These are phyloP conservation scores for Condylura cristata DNA, from an alignment of 2,113 vertebrate species.

Conservation along the genomic window DNA sequence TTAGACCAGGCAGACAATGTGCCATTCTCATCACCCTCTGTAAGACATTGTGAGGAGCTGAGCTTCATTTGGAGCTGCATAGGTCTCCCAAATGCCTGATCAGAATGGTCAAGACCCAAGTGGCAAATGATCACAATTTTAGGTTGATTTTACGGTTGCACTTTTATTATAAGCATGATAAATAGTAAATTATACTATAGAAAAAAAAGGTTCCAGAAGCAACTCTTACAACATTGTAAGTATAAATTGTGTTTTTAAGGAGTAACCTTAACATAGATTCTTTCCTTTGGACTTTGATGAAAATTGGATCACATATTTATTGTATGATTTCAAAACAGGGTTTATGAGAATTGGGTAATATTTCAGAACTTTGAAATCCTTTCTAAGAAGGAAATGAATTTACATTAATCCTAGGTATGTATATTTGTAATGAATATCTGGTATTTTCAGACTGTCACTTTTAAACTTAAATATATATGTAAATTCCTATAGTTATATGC, in stretches of 20 bases:
- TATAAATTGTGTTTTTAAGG: background rate
- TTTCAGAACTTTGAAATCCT: background rate
- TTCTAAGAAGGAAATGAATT: slow-evolving; percentile 31
- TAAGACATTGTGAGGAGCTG: slow-evolving; percentile 64
- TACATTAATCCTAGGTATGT: background rate
- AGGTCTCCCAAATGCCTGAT: slow-evolving; percentile 67
- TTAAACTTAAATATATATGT: background rate
- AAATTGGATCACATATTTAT: slow-evolving; percentile 46
- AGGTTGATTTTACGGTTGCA: slow-evolving; percentile 46
- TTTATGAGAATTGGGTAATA: background rate
- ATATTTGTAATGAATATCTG: background rate
- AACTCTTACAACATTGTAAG: background rate
- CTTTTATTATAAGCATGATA: slow-evolving; percentile 46
- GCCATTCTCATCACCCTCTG: slow-evolving; percentile 75
- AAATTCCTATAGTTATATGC: slow-evolving; percentile 9
- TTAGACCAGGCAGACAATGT: slow-evolving; percentile 72
- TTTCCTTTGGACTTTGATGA: slow-evolving; percentile 30
- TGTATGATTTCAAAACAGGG: background rate
- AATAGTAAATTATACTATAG: background rate
- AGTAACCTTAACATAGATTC: background rate
- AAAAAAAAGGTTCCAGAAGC: background rate
- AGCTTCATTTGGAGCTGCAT: slow-evolving; percentile 53
- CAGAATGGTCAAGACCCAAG: slow-evolving; percentile 54
- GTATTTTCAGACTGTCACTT: slow-evolving; percentile 12
- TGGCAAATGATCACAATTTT: slow-evolving; percentile 54